Evolutionary conservation across 2,888 invertebrate genomes (phyloP).

Genomic region (Notodromas monacha): DNA sequence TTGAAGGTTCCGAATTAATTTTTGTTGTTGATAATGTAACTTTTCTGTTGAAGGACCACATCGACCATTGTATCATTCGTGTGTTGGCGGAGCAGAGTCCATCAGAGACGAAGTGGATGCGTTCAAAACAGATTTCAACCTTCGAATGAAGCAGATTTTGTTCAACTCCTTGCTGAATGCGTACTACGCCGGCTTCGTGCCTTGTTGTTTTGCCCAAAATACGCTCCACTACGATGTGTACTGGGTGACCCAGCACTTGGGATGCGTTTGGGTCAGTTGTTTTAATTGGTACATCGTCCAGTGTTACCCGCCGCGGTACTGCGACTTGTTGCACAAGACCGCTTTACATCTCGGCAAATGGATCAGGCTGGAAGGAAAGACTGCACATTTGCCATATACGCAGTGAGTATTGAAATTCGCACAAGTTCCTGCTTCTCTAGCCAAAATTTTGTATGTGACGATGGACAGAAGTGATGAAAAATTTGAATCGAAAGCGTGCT

Average conservation of each 20-base stretch:
- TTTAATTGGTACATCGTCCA: conserved; percentile 43
- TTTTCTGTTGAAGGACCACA: too few relatives aligned
- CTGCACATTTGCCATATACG: conserved; percentile 21
- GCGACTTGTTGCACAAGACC: conserved; percentile 62
- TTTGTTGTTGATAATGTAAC: too few relatives aligned
- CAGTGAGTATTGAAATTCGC: too few relatives aligned
- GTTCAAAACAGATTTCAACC: conserved; percentile 55
- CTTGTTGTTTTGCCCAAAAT: conserved; percentile 50
- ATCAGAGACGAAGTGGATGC: conserved; percentile 47
- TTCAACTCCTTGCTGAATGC: conserved; percentile 49
- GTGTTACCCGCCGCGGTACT: conserved; percentile 31
- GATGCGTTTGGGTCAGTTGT: conserved; percentile 49
- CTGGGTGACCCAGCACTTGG: conserved; percentile 49
- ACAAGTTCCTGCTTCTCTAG: too few relatives aligned
- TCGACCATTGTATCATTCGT: conserved; percentile 16
- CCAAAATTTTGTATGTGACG: too few relatives aligned
- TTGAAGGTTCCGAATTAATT: too few relatives aligned
- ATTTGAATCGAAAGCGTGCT: too few relatives aligned
- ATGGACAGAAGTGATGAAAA: too few relatives aligned
- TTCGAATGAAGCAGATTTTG: conserved; percentile 53
- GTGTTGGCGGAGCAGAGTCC: conserved; percentile 16
- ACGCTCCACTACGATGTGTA: conserved; percentile 39
- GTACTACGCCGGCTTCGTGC: conserved; percentile 59
- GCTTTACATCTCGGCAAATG: conserved; percentile 60
- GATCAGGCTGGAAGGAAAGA: conserved; percentile 25